Percentiles rank a stretch among this genome's conserved stretches.
Evolutionary conservation across 2,113 vertebrate species (phyloP).

Genomic region (Ploceus nigricollis): DNA sequence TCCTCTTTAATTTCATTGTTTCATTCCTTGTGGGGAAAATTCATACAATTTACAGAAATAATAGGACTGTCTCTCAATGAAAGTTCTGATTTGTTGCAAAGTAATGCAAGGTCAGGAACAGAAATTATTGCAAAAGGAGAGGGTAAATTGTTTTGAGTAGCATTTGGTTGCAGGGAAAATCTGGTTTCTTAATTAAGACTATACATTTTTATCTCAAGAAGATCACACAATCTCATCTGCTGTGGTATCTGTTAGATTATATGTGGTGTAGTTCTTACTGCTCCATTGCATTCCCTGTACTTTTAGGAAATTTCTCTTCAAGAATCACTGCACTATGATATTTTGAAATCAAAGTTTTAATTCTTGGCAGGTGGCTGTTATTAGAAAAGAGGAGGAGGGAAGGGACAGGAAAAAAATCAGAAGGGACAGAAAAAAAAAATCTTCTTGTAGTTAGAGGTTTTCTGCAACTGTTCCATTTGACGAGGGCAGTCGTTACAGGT

Average conservation of each 20-base stretch:
- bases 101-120: neutral
- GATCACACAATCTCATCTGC: neutral
- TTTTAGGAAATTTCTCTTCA: conserved; percentile 26
- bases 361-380: conserved; percentile 49
- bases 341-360: conserved; percentile 56
- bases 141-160: neutral
- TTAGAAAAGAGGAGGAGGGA: neutral
- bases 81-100: conserved; percentile 20
- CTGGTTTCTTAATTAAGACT: conserved; percentile 42
- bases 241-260: neutral
- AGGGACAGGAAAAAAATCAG: neutral
- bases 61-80: neutral
- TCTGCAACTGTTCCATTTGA: conserved; percentile 55
- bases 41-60: neutral
- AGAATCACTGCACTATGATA: conserved; percentile 21
- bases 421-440: neutral
- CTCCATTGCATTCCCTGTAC: neutral
- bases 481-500: conserved; percentile 51
- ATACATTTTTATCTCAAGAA: neutral
- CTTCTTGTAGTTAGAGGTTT: neutral
- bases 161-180: neutral
- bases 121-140: neutral
- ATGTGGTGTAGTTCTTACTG: neutral
- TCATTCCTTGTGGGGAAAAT: neutral
- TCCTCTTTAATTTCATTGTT: neutral